Conservation (phyloP, 1,140 invertebrate genomes). For the Medauroidea extradentata region DNA sequence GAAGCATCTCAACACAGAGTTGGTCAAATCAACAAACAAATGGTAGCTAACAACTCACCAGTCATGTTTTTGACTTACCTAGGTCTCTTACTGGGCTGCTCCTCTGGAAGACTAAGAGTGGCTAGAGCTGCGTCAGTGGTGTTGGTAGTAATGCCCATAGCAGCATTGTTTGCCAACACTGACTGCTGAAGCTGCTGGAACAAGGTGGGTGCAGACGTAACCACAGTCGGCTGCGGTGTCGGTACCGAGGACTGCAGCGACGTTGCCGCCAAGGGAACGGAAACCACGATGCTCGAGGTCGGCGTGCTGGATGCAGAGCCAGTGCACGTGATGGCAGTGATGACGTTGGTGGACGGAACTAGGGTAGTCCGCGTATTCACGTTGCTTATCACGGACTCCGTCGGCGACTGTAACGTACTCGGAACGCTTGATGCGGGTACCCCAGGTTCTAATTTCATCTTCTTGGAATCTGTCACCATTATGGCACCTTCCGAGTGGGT, state of each 20-base stretch:
- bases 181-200: constrained; percentile 14
- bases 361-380: neutral
- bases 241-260: constrained; percentile 4
- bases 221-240: neutral
- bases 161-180: constrained; percentile 5
- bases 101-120: neutral
- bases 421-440: too few relatives aligned
- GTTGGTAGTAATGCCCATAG: neutral
- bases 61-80: too few relatives aligned
- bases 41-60: too few relatives aligned
- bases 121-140: too few relatives aligned
- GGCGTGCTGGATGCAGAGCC: neutral
- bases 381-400: constrained; percentile 3
- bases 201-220: constrained; percentile 2
- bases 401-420: too few relatives aligned
- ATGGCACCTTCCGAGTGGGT: neutral
- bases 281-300: constrained; percentile 5
- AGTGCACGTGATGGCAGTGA: neutral
- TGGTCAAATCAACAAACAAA: too few relatives aligned
- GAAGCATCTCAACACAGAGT: too few relatives aligned
- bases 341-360: constrained; percentile 1
- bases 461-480: constrained; percentile 1
- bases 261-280: constrained; percentile 11
- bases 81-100: constrained; percentile 16
- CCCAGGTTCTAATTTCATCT: neutral